phyloP scores from a whole-genome alignment of 2,113 vertebrate genomes.

The Theristicus caerulescens region DNA sequence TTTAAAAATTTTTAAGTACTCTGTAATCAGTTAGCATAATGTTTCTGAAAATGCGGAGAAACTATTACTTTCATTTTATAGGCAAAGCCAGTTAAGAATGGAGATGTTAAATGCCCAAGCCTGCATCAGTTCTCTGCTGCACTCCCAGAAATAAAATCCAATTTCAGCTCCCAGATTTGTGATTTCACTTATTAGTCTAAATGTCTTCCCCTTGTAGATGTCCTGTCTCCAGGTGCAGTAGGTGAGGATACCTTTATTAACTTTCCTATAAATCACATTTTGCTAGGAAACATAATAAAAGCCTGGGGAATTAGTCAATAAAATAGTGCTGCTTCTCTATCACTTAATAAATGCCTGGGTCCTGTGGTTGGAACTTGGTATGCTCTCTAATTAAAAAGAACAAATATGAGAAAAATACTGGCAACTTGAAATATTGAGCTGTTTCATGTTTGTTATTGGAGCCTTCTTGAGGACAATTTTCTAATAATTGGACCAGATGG shows the following conservation, averaged over 20 bases:
- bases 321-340: conserved; percentile 37
- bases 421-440: conserved; percentile 49
- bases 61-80: neutral
- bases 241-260: conserved; percentile 66
- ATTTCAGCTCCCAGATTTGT: conserved; percentile 52
- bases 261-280: conserved; percentile 61
- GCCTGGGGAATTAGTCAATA: conserved; percentile 60
- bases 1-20: neutral
- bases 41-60: neutral
- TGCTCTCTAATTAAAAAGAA: conserved; percentile 64
- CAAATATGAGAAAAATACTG: conserved; percentile 53
- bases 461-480: conserved; percentile 20
- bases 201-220: conserved; percentile 46
- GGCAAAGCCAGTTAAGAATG: neutral
- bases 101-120: neutral
- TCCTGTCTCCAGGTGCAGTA: conserved; percentile 53
- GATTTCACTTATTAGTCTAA: conserved; percentile 58
- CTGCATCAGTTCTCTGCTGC: neutral
- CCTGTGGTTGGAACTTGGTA: neutral
- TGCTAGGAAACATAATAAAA: conserved; percentile 65
- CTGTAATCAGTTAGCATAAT: neutral
- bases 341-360: conserved; percentile 51
- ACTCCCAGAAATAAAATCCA: conserved; percentile 35
- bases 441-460: conserved; percentile 30
- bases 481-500: conserved; percentile 47